Percentiles rank a stretch among this genome's conserved stretches.
Conservation (phyloP, 2,797 vertebrate genomes). For the Setipinna tenuifilis region DNA sequence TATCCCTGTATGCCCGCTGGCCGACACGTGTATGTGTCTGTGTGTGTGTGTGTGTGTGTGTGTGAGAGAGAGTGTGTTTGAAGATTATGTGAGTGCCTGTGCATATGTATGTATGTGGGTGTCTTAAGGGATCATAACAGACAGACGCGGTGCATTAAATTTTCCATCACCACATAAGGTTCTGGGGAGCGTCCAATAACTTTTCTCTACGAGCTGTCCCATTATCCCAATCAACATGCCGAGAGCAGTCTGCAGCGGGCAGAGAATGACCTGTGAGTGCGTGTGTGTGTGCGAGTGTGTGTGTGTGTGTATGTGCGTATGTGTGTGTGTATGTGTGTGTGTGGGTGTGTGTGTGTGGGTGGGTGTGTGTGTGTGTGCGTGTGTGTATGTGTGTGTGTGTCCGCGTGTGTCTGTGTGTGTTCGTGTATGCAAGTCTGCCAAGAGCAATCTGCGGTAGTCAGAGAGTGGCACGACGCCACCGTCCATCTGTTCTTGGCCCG, state of each 20-base stretch:
- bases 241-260: slow-evolving; percentile 54
- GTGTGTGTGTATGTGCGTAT: background rate
- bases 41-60: background rate
- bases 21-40: too few relatives aligned
- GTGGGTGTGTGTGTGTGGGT: background rate
- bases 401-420: background rate
- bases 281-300: background rate
- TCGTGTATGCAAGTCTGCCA: background rate
- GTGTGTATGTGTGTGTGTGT: background rate
- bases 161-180: slow-evolving; percentile 73
- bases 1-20: too few relatives aligned
- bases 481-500: background rate
- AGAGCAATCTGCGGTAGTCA: background rate
- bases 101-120: too few relatives aligned
- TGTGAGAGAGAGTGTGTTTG: background rate
- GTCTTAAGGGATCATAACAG: background rate
- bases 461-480: background rate
- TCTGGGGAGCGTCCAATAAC: slow-evolving; percentile 74
- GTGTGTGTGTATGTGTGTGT: background rate
- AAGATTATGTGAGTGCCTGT: background rate
- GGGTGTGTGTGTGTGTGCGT: background rate
- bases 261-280: slow-evolving; percentile 38
- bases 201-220: slow-evolving; percentile 71
- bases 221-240: slow-evolving; percentile 66
- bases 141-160: slow-evolving; percentile 62